These are phyloP conservation scores for Tribolium freemani DNA, from an alignment of 2,888 invertebrate species.

Conservation along the genomic window DNA sequence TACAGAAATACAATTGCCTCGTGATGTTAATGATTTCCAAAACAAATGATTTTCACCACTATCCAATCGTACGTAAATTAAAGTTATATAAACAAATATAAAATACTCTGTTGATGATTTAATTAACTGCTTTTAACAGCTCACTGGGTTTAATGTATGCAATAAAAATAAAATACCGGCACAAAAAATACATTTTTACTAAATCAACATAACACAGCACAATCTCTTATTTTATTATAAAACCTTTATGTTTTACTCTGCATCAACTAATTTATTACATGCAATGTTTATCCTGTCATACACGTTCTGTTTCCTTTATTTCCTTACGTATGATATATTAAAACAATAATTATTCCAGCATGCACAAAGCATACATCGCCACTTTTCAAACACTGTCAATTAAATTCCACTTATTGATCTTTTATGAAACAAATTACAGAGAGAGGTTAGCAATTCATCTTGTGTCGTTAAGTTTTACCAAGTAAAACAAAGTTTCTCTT, in stretches of 20 bases:
- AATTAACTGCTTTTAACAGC: constrained; percentile 42
- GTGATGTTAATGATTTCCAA: constrained; percentile 26
- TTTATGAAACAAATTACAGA: background rate
- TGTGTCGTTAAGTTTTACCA: background rate
- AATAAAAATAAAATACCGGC: constrained; percentile 31
- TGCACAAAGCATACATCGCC: background rate
- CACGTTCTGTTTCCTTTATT: constrained; percentile 23
- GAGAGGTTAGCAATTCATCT: background rate
- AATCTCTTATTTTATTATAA: constrained; percentile 12
- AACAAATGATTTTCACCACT: constrained; percentile 22
- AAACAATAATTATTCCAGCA: constrained; percentile 24
- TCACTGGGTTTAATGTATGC: constrained; percentile 34
- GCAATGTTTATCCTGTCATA: constrained; percentile 13
- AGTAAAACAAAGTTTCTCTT: background rate
- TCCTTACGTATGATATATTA: constrained; percentile 1
- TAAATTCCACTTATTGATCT: background rate
- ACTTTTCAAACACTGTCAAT: background rate
- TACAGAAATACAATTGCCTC: constrained; percentile 8
- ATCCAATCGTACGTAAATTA: constrained; percentile 27
- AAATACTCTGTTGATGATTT: constrained; percentile 39
- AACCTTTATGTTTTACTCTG: constrained; percentile 2
- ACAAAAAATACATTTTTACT: constrained; percentile 20
- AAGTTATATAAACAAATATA: constrained; percentile 36
- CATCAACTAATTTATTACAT: constrained; percentile 15
- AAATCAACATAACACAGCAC: constrained; percentile 15